Base-by-base conservation (phyloP, 37 sponge, comb jelly and placozoan genomes). In the Agelas oroides region DNA sequence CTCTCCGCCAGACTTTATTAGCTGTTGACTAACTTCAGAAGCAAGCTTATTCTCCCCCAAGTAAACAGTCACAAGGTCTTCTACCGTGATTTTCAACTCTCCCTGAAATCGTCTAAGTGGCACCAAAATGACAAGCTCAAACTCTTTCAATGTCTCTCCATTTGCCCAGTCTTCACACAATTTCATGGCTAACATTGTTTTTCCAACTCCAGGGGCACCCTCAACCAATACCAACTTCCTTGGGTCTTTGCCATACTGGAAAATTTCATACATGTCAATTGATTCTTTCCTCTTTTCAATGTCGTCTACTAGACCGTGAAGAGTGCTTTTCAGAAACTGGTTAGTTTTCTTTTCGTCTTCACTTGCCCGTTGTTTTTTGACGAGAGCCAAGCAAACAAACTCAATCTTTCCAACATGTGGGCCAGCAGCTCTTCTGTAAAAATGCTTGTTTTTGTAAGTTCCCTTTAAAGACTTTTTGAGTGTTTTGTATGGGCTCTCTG, bases 151-250 rank as follows among this genome's bases (percentile, higher is more conserved):
- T 38, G 24, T 1, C 64, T 73, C 35, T 12, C 55, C 65, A 13
- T 61, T 27, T 17, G 65, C 84, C 84, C 84, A 83, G 27, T 53
- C 36, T 34, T 24, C 12, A 40, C 84, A 83, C 23, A 83, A 53
- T 17, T 83, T 39, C 53, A 72, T 17, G 15, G 84, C 84, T n/a
- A 83, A 65, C 75, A 73, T 74, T 1, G 74, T 73, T 65, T 74
- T 83, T 2, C 84, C 84, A 15, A 83, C 75, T 20, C 84, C 84
- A 8, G 84, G 84, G 19, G 84, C 71, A 28, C 84, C 84, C 41
- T 83, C 84, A 2, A 83, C 84, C 8, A 83, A 54, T 1, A 83
- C 84, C 16, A 81, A 3, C 75, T 83, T 83, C 35, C 64, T 64
- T 2, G 60, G 21, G 13, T 70, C 46, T 28, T 36, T 35, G 15